Percentiles rank a stretch among this genome's conserved stretches.
Evolutionary conservation across 1,140 invertebrate genomes (phyloP).

Genomic region (Drosophila cardini): DNA sequence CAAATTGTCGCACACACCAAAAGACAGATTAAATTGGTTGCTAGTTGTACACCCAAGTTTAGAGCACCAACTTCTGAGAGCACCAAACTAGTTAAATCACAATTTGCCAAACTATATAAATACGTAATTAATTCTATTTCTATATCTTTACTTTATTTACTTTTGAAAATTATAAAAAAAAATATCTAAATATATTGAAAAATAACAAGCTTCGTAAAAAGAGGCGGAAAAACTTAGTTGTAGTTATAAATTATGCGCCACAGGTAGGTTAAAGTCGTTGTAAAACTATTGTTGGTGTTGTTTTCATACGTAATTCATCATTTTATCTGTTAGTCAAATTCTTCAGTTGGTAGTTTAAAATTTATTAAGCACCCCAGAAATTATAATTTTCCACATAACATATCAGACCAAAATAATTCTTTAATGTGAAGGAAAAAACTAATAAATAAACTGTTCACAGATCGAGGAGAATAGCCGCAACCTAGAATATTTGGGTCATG

Average conservation of each 20-base stretch:
- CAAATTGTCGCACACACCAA: slow-evolving; percentile 48
- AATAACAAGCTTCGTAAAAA: slow-evolving; percentile 84
- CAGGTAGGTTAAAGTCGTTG: slow-evolving; percentile 73
- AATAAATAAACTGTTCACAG: slow-evolving; percentile 85
- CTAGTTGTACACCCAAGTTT: slow-evolving; percentile 58
- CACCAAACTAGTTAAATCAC: slow-evolving; percentile 64
- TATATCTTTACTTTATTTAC: slow-evolving; percentile 76
- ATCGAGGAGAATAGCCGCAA: slow-evolving; percentile 98
- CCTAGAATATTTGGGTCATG: slow-evolving; percentile 93
- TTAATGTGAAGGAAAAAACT: neutral
- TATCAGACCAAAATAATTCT: neutral
- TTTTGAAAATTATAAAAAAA: slow-evolving; percentile 40
- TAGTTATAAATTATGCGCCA: slow-evolving; percentile 85
- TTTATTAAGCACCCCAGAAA: slow-evolving; percentile 35
- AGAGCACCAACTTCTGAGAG: slow-evolving; percentile 45
- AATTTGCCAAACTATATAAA: slow-evolving; percentile 35
- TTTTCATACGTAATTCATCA: slow-evolving; percentile 24
- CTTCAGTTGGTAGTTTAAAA: slow-evolving; percentile 46
- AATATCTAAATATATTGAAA: neutral
- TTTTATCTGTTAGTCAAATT: slow-evolving; percentile 21
- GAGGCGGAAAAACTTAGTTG: slow-evolving; percentile 84
- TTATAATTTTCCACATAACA: slow-evolving; percentile 43
- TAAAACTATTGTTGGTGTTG: slow-evolving; percentile 37
- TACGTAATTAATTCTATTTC: slow-evolving; percentile 63
- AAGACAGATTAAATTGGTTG: slow-evolving; percentile 51